Evolutionary conservation across 2,888 invertebrate genomes (phyloP), one percentile per base, ranked within the genome.

Genomic region (Mystacides longicornis): DNA sequence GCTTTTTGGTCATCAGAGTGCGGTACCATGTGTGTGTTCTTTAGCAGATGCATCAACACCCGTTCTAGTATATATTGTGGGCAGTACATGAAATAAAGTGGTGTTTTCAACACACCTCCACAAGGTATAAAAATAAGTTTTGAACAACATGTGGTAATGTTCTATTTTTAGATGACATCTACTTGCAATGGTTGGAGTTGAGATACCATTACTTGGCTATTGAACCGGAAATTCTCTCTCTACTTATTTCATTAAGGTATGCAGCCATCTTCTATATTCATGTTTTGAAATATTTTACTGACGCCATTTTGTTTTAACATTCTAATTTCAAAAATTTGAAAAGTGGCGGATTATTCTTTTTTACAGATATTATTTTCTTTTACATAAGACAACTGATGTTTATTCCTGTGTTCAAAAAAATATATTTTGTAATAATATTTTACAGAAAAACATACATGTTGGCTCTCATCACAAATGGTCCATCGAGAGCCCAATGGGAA

Each of bases 401-500:
- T 7, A 27, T 27, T 7, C 11, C 27, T 27, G 27, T 27, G 27
- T 7, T 27, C 27, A 7, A 5, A 7, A 27, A 27, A 7, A 27
- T 27, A 27, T 27, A 27, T 7, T 11, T 27, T 27, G 5, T 27
- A 7, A 27, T 27, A 7, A 7, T 7, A 37, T 45, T 9, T 49
- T 55, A 7, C 76, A 77, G 86, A 65, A 80, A 83, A 69, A 82
- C 84, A 67, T 92, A 88, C 70, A 78, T 84, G 63, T 75, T 92
- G 64, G 90, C 85, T 63, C 77, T 93, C 65, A 89, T 92, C 67
- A 90, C 91, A 64, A 93, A 93, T 71, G 92, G 92, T 49, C 87
- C 91, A 11, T 89, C 91, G 57, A 81, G 84, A 60, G 86, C 89
- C 31, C 92, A 93, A 72, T 91, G 92, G 90, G 92, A 93, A 75